phyloP scores from a whole-genome alignment of 2,113 vertebrate species.

The Boulengeromyrus knoepffleri region DNA sequence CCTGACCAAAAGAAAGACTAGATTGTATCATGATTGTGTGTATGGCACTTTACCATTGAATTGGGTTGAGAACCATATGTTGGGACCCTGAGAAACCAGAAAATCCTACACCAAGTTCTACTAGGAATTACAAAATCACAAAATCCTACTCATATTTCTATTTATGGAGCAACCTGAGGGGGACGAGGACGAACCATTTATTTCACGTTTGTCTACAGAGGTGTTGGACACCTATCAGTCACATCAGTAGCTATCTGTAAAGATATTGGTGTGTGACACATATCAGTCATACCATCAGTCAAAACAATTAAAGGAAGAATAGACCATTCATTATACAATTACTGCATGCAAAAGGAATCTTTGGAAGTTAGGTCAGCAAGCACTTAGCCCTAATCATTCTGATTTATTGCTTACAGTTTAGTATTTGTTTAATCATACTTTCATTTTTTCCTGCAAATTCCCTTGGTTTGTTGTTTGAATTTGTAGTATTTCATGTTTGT shows the following conservation, averaged over 20 bases:
- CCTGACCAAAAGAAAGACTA: background rate
- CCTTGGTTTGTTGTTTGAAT: background rate
- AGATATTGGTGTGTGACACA: background rate
- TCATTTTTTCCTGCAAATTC: background rate
- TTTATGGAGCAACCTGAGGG: no score
- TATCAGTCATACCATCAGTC: background rate
- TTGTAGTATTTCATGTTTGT: background rate
- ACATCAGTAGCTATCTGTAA: background rate
- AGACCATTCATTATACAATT: background rate
- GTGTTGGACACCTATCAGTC: background rate
- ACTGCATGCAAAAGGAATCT: background rate
- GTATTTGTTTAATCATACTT: background rate
- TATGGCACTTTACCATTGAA: background rate
- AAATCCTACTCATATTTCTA: no score
- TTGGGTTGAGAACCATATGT: background rate
- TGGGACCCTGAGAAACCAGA: no score
- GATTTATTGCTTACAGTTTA: background rate
- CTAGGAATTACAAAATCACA: no score
- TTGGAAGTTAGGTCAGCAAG: background rate
- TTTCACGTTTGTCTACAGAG: background rate
- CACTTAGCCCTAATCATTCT: background rate
- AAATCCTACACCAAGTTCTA: no score
- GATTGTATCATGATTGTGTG: background rate
- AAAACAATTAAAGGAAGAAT: background rate
- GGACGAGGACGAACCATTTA: no score